Base-by-base conservation (phyloP, 2,797 vertebrate species). In the Bradypodion ventrale region DNA sequence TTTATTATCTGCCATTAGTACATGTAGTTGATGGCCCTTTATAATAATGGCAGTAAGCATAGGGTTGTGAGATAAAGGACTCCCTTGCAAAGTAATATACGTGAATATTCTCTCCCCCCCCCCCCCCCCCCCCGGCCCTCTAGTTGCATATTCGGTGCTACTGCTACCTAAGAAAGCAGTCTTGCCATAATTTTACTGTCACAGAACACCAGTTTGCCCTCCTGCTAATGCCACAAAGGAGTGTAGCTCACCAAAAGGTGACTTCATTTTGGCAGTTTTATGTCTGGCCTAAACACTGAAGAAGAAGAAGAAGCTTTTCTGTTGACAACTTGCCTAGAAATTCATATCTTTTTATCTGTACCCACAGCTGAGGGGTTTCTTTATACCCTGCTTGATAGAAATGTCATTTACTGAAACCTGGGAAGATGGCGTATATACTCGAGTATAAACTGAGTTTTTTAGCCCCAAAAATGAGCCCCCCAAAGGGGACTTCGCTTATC, bases 381-480 rank as follows among this genome's bases (percentile, higher is more conserved):
- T 84, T 2, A 0, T 63, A 80, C 69, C 32, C 8, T 42, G 0
- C 82, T 89, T 82, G 77, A 60, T 25, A 84, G 56, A 87, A 83
- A 86, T 89, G 75, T 88, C 4, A 63, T 56, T 89, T 86, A 83
- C 78, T 83, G 85, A 90, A 77, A 29, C 56, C 69, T 80, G 21
- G 79, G 75, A 87, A 27, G 89, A 74, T 88, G n/a, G n/a, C n/a
- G n/a, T n/a, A n/a, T n/a, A n/a, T n/a, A n/a, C n/a, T n/a, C n/a
- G n/a, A n/a, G n/a, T n/a, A n/a, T n/a, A n/a, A n/a, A n/a, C n/a
- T n/a, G n/a, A n/a, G n/a, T n/a, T n/a, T n/a, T n/a, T n/a, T n/a
- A n/a, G n/a, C n/a, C n/a, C n/a, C n/a, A n/a, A n/a, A n/a, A n/a
- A n/a, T n/a, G n/a, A n/a, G n/a, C n/a, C n/a, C n/a, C n/a, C n/a